A percentile compares a stretch with the other conserved stretches of the same genome.
phyloP scores from a whole-genome alignment of 2,113 vertebrate genomes.

The Toxotes jaculatrix region DNA sequence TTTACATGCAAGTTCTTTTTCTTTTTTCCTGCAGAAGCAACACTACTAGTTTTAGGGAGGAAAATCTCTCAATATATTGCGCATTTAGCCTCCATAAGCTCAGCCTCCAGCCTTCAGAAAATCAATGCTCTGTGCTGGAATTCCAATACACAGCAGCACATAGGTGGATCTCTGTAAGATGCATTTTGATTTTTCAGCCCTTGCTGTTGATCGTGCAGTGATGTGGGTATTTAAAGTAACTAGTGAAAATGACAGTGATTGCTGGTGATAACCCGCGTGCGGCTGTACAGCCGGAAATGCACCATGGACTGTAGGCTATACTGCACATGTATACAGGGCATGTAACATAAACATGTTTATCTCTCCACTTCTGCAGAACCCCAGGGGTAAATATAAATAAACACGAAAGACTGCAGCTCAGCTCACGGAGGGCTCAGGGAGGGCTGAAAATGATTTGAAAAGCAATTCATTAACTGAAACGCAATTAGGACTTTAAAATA shows the following conservation, averaged over 20 bases:
- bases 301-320: not conserved
- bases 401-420: conserved; percentile 14
- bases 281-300: not conserved
- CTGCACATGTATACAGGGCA: not conserved
- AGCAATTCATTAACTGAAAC: conserved; percentile 18
- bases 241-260: conserved; percentile 24
- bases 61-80: conserved; percentile 30
- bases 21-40: conserved; percentile 24
- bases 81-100: conserved; percentile 38
- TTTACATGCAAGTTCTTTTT: conserved; percentile 19
- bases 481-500: conserved; percentile 28
- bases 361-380: conserved; percentile 41
- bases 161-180: conserved; percentile 11
- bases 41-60: conserved; percentile 6
- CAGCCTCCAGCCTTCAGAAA: conserved; percentile 40
- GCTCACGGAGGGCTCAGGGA: conserved; percentile 15
- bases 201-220: not conserved
- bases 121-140: conserved; percentile 36
- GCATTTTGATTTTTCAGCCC: conserved; percentile 36
- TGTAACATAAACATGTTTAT: conserved; percentile 60
- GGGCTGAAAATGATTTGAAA: conserved; percentile 26
- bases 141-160: conserved; percentile 43
- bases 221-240: conserved; percentile 31
- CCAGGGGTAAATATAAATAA: conserved; percentile 35
- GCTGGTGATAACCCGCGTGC: not conserved